Base-by-base conservation (phyloP, 2,113 vertebrate species). In the Platanista minor region DNA sequence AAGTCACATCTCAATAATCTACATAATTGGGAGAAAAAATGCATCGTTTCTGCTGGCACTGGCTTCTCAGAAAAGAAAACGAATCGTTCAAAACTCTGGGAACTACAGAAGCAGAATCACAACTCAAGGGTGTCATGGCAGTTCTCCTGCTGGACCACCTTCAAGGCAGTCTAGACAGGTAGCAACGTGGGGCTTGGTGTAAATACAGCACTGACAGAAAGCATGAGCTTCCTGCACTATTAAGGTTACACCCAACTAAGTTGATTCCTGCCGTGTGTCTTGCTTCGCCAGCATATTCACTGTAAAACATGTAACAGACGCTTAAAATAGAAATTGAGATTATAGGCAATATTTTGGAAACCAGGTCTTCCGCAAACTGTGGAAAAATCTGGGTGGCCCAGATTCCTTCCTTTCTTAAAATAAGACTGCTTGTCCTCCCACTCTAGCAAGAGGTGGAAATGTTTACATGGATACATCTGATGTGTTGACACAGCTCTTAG, bases 391-490 rank as follows among this genome's bases (percentile, higher is more conserved):
- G 94, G 87, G 83, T 80, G 80, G 96, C 75, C 96, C 61, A 78
- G 78, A 94, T 81, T 92, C 61, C 80, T 90, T 94, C 74, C 90
- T 94, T 87, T 82, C 84, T 69, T n/a, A 43, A 66, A 41, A 90
- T 0, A 93, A 94, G 90, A 84, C 0, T 33, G 5, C 25, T 91
- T 96, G 74, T 39, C 54, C 96, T 93, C 78, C 36, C 95, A 93
- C 77, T 84, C 83, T 43, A 29, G 82, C 27, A 90, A 96, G 81
- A 92, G 57, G 49, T 57, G 2, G n/a, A 85, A 66, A 54, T 81
- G 94, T 94, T 98, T 87, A n/a, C 95, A 84, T 98, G 98, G 99
- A 99, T 99, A 99, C 99, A 99, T 99, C 54, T 99, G 99, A 7
- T 98, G 99, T 54, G 99, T 98, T 0, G 99, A 99, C 14, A 99